phyloP scores from a whole-genome alignment of 2,797 vertebrate species.

The Cynodonichthys magdalenae region DNA sequence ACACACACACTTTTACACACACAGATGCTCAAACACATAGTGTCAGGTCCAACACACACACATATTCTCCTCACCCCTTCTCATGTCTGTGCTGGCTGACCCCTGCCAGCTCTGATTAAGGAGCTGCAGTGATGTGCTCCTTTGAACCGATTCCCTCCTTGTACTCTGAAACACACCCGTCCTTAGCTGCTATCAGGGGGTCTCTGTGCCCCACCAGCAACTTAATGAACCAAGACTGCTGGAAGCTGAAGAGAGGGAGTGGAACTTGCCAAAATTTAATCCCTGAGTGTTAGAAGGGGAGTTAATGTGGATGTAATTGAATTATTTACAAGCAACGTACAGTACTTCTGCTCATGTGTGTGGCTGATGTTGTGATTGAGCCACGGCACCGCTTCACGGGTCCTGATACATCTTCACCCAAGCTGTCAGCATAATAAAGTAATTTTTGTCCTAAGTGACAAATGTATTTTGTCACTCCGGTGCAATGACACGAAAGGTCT shows the following conservation, averaged over 20 bases:
- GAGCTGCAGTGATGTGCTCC: slow-evolving; percentile 92
- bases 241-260: slow-evolving; percentile 35
- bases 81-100: slow-evolving; percentile 85
- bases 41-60: slow-evolving; percentile 23
- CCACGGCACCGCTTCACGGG: slow-evolving; percentile 6
- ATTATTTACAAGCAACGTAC: slow-evolving; percentile 45
- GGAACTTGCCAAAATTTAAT: slow-evolving; percentile 50
- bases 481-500: slow-evolving; percentile 79
- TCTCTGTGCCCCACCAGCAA: slow-evolving; percentile 79
- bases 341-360: slow-evolving; percentile 29
- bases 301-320: slow-evolving; percentile 28
- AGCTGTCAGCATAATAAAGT: slow-evolving; percentile 67
- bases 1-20: slow-evolving; percentile 33
- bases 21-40: slow-evolving; percentile 18
- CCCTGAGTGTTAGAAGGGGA: slow-evolving; percentile 25
- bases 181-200: slow-evolving; percentile 88
- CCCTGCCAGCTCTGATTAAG: slow-evolving; percentile 93
- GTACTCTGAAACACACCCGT: slow-evolving; percentile 88
- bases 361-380: slow-evolving; percentile 13
- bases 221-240: slow-evolving; percentile 74
- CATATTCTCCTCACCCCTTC: slow-evolving; percentile 54
- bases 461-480: slow-evolving; percentile 72
- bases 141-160: slow-evolving; percentile 90
- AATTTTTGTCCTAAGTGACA: slow-evolving; percentile 72
- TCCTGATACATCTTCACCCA: slow-evolving; percentile 48